Evolutionary conservation across 2,888 invertebrate genomes (phyloP).

Genomic region (Yponomeuta plumbellus): DNA sequence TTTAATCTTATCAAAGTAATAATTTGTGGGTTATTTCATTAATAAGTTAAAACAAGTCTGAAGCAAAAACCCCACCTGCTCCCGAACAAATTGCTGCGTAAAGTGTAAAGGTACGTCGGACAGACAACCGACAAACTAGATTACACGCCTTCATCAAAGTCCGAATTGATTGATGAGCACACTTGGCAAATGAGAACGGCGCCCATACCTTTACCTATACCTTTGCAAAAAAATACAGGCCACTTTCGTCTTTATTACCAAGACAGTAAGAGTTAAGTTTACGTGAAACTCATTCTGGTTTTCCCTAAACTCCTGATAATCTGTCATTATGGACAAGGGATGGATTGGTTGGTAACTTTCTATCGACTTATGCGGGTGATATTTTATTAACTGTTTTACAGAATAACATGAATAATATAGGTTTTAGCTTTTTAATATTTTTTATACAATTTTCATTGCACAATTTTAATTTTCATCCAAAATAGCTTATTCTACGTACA

Average conservation of each 20-base stretch:
- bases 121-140: conserved; percentile 59
- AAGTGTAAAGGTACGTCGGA: conserved; percentile 36
- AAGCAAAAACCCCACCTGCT: conserved; percentile 13
- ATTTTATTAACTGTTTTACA: conserved; percentile 13
- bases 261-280: background rate
- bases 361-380: conserved; percentile 16
- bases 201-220: conserved; percentile 15
- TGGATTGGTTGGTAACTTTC: conserved; percentile 22
- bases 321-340: conserved; percentile 24
- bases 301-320: conserved; percentile 21
- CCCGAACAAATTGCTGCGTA: conserved; percentile 17
- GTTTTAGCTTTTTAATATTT: too few species aligned
- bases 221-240: conserved; percentile 4
- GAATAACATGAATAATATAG: background rate
- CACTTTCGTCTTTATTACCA: background rate
- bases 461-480: too few species aligned
- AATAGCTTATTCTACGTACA: too few species aligned
- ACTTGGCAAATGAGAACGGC: conserved; percentile 43
- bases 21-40: background rate
- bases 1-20: too few species aligned
- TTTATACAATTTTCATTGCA: too few species aligned
- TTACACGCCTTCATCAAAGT: conserved; percentile 63
- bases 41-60: background rate
- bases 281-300: background rate
- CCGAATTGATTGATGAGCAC: conserved; percentile 59